A percentile compares a stretch with the other conserved stretches of the same genome.
phyloP scores from a whole-genome alignment of 2,888 invertebrate species.

The Hipparchia sbordonii region DNA sequence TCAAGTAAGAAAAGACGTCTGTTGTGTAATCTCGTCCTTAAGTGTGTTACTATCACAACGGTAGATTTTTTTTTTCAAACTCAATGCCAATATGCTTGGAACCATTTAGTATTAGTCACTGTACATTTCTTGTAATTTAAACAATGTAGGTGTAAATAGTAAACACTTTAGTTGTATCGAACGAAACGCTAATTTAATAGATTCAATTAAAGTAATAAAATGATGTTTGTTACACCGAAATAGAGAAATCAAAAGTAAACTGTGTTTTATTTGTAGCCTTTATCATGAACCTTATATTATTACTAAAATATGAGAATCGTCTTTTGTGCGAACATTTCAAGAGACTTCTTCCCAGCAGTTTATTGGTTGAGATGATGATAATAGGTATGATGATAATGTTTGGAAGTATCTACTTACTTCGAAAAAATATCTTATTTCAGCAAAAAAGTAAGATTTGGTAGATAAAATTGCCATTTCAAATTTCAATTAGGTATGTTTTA shows the following conservation, averaged over 20 bases:
- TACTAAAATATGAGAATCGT: no score
- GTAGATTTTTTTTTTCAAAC: conserved; percentile 13
- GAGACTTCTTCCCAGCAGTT: no score
- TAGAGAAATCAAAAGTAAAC: conserved; percentile 55
- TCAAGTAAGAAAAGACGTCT: no score
- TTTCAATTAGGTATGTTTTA: no score
- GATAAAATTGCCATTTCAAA: no score
- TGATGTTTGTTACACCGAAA: conserved; percentile 82
- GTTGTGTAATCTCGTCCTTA: not conserved
- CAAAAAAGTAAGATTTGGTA: no score
- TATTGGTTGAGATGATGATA: no score
- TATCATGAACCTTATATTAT: no score
- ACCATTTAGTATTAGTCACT: conserved; percentile 25
- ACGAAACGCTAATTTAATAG: conserved; percentile 59
- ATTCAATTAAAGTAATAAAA: conserved; percentile 57
- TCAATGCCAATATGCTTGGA: conserved; percentile 17
- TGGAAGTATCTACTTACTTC: no score
- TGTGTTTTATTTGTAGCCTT: conserved; percentile 38
- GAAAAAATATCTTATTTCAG: no score
- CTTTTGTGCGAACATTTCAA: no score
- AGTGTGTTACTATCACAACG: not conserved
- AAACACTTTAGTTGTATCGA: conserved; percentile 50
- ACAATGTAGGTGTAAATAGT: conserved; percentile 53
- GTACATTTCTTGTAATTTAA: conserved; percentile 34
- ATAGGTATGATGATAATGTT: no score